phyloP scores from a whole-genome alignment of 1,140 invertebrate species.

The Ladona fulva region DNA sequence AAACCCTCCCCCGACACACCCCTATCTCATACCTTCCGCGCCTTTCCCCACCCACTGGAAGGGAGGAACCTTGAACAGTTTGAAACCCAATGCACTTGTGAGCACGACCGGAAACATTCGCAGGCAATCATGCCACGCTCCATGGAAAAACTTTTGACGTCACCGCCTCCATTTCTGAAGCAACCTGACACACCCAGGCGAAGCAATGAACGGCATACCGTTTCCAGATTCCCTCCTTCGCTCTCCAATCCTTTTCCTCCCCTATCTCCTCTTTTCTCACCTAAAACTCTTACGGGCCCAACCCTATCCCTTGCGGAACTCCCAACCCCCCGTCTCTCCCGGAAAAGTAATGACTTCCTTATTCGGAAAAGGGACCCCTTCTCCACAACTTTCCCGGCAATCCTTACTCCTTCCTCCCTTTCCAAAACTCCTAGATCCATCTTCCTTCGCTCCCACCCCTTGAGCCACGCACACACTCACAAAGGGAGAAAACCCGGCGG shows the following conservation, averaged over 20 bases:
- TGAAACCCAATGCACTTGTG: neutral
- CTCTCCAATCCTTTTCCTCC: neutral
- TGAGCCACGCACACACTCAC: neutral
- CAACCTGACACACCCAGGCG: neutral
- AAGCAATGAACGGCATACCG: neutral
- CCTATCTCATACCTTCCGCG: neutral
- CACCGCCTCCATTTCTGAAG: neutral
- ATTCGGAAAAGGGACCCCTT: neutral
- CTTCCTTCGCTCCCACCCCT: neutral
- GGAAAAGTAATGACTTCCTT: neutral
- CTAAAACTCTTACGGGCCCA: neutral
- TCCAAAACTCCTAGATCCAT: neutral
- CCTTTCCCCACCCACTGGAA: neutral
- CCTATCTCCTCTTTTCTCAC: neutral
- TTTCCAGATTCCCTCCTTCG: neutral
- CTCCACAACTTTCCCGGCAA: neutral
- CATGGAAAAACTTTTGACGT: neutral
- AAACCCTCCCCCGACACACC: neutral
- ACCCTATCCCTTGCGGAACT: neutral
- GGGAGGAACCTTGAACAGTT: neutral
- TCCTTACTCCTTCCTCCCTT: neutral
- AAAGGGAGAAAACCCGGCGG: conserved; percentile 1
- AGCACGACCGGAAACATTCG: conserved; percentile 7
- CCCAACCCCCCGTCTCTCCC: neutral
- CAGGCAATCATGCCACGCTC: neutral